These are phyloP conservation scores for Arion vulgaris DNA, from an alignment of 1,140 invertebrate genomes.

Conservation along the genomic window DNA sequence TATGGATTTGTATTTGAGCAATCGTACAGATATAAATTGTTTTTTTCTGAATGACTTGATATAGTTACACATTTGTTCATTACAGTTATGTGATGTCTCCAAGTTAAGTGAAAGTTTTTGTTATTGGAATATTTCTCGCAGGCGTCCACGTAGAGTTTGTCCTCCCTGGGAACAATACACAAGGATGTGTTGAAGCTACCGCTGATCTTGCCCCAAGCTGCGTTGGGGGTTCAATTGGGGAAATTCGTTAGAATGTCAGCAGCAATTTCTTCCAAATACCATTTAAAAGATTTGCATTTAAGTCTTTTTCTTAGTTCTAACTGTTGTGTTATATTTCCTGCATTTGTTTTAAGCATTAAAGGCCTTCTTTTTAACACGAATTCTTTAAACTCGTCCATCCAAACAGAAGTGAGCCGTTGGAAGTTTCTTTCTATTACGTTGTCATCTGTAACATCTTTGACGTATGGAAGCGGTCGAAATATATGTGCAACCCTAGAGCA, in stretches of 20 bases:
- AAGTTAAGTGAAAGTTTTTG: neutral
- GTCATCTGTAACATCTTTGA: neutral
- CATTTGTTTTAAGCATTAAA: neutral
- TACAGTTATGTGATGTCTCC: neutral
- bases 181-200: neutral
- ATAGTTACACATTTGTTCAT: neutral
- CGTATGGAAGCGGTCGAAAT: neutral
- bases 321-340: neutral
- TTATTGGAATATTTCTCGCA: neutral
- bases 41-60: neutral
- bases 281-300: slow-evolving; percentile 1
- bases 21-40: neutral
- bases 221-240: neutral
- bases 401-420: neutral
- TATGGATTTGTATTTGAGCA: neutral
- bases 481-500: slow-evolving; percentile 11
- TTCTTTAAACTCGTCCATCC: slow-evolving; percentile 30
- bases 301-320: neutral
- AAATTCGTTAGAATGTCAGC: neutral
- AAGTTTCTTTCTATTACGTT: neutral
- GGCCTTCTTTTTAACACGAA: neutral
- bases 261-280: neutral
- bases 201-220: neutral
- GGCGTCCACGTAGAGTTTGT: neutral
- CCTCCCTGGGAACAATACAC: neutral